A percentile compares a stretch with the other conserved stretches of the same genome.
These are phyloP conservation scores for Drosophila ogumai DNA, from an alignment of 1,140 invertebrate species.

Conservation along the genomic window DNA sequence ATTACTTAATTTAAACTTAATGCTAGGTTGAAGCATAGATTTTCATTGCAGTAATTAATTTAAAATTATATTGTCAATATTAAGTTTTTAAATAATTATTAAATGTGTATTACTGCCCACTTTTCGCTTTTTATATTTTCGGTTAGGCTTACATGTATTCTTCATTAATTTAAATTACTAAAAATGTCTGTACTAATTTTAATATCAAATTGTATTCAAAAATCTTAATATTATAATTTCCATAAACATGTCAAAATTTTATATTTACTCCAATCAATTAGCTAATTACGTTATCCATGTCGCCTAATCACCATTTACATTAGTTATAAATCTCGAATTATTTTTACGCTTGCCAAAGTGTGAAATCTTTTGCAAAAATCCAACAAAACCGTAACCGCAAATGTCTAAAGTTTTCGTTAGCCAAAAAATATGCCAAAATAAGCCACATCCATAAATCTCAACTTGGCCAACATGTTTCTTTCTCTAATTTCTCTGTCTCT, in stretches of 20 bases:
- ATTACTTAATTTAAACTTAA: background rate
- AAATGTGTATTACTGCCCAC: no score
- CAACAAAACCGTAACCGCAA: slow-evolving; percentile 51
- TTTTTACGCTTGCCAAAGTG: slow-evolving; percentile 46
- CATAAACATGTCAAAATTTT: background rate
- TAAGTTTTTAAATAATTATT: background rate
- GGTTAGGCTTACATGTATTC: background rate
- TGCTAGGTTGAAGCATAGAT: background rate
- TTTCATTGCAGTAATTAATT: background rate
- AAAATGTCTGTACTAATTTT: background rate
- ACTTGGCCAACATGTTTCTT: slow-evolving; percentile 56
- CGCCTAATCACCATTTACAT: slow-evolving; percentile 27
- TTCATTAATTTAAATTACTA: background rate
- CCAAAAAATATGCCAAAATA: slow-evolving; percentile 73
- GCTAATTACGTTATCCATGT: slow-evolving; percentile 38
- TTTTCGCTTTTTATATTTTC: background rate
- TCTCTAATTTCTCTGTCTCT: slow-evolving; percentile 4
- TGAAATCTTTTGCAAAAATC: slow-evolving; percentile 37
- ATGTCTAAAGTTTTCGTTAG: slow-evolving; percentile 64
- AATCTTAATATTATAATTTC: background rate
- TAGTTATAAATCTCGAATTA: slow-evolving; percentile 51
- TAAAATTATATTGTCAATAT: background rate
- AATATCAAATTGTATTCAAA: background rate
- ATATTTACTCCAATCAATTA: slow-evolving; percentile 35
- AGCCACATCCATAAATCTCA: slow-evolving; percentile 66